Base-by-base conservation (phyloP, 1,140 invertebrate genomes). In the Atopsyche davidsoni region DNA sequence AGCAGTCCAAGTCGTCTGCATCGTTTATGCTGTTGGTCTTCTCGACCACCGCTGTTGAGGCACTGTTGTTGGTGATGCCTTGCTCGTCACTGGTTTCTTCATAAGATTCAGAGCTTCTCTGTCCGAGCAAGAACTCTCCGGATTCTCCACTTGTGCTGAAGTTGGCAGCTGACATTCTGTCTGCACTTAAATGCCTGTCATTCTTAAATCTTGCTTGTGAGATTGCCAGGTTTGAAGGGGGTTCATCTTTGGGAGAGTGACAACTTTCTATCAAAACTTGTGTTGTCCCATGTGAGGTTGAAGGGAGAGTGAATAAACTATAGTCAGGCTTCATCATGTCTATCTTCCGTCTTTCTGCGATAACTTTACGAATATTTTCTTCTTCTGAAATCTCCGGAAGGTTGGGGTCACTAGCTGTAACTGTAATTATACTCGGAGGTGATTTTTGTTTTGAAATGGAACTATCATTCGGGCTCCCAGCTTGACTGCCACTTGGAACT, bases 311-410 rank as follows among this genome's bases (percentile, higher is more conserved):
- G 25, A 41, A 57, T 39, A 42, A 22, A n/a, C 42, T 45, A 35
- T 45, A 53, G 32, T 71, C 69, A 2, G 69, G 66, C 52, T 64
- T 64, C 17, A 61, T 53, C 18, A 62, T 44, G 23, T 74, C 72
- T 18, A 72, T 69, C 57, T 70, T 71, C 51, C 72, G 56, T 51
- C 72, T 65, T 55, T 74, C 70, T 2, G 70, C 70, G 61, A 72
- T 74, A 4, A 72, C 69, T 57, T 70, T 72, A 48, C 69, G 62
- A 57, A 72, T 70, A 39, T 67, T 71, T 43, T 74, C 70, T 57
- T 70, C 68, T 52, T 72, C 70, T 14, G 56, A 32, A 16, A 57
- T 43, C 38, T 42, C 46, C 11, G 43, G 46, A 10, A 35, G 23
- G 13, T 13, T 39, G 14, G 49, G 42, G 19, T 57, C 40, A 31